These are phyloP conservation scores for Tetanocera ferruginea DNA, from an alignment of 2,888 invertebrate species.

Conservation along the genomic window DNA sequence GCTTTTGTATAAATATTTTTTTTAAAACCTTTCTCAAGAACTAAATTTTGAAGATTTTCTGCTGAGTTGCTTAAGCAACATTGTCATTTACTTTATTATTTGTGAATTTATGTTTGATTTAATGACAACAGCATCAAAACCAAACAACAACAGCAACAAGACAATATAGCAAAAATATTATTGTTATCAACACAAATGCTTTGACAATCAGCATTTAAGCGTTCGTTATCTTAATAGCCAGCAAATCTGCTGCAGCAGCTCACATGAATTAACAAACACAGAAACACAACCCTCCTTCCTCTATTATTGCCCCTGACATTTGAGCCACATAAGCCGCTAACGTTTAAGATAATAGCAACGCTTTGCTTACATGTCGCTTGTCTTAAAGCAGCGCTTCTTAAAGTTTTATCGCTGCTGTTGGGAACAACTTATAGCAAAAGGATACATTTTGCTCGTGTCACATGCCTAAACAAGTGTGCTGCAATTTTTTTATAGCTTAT, in stretches of 20 bases:
- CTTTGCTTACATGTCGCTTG: not conserved
- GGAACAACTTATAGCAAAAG: too few species aligned
- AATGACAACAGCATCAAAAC: too few species aligned
- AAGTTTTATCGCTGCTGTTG: not conserved
- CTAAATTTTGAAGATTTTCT: too few species aligned
- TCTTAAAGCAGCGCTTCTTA: not conserved
- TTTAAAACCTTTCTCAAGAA: too few species aligned
- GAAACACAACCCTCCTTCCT: not conserved
- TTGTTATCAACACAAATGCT: slow-evolving; percentile 28
- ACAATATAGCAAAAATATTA: too few species aligned
- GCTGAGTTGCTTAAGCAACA: too few species aligned
- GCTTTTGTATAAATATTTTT: too few species aligned
- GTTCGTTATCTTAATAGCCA: not conserved
- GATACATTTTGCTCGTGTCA: not conserved
- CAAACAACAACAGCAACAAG: too few species aligned
- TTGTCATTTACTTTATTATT: too few species aligned
- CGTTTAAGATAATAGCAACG: slow-evolving; percentile 60
- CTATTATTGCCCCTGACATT: not conserved
- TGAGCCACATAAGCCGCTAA: not conserved
- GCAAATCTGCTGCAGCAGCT: too few species aligned
- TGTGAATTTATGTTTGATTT: too few species aligned
- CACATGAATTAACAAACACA: not conserved
- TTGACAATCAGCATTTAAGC: not conserved
- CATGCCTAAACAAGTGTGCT: not conserved
- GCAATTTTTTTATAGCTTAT: not conserved